phyloP scores from a whole-genome alignment of 2,797 vertebrate genomes.

The Schizopygopsis malacanthus region DNA sequence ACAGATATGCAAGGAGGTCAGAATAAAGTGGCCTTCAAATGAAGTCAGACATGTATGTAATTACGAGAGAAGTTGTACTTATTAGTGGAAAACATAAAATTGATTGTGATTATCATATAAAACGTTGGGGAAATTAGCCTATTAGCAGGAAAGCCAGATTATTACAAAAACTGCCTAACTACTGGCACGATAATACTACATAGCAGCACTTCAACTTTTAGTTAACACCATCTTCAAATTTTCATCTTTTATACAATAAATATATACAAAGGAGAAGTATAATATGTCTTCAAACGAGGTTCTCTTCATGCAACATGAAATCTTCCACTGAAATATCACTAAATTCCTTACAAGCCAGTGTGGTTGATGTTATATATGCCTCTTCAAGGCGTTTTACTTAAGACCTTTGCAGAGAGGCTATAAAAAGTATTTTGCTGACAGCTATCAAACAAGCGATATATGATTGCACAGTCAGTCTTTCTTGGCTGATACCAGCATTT shows the following conservation, averaged over 20 bases:
- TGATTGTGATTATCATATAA: no score
- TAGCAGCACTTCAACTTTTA: background rate
- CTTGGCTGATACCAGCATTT: slow-evolving; percentile 72
- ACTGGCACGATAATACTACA: background rate
- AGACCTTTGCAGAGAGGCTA: slow-evolving; percentile 32
- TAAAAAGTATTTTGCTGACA: slow-evolving; percentile 60
- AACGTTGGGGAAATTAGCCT: no score
- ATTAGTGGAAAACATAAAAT: background rate
- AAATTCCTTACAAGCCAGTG: background rate
- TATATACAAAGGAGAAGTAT: background rate
- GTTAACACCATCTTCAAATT: background rate
- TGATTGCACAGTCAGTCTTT: slow-evolving; percentile 75
- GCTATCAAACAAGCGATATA: slow-evolving; percentile 76
- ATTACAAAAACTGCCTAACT: background rate
- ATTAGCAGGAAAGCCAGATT: no score
- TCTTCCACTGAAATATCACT: background rate
- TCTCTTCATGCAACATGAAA: background rate
- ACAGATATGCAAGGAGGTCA: background rate
- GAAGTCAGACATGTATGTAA: background rate
- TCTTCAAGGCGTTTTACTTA: slow-evolving; percentile 25
- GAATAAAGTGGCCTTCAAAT: background rate
- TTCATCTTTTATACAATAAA: background rate
- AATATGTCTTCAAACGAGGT: background rate
- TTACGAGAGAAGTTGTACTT: background rate
- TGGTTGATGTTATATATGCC: slow-evolving; percentile 29